phyloP scores from a whole-genome alignment of 2,113 vertebrate species.

The Pachycephala philippinensis region DNA sequence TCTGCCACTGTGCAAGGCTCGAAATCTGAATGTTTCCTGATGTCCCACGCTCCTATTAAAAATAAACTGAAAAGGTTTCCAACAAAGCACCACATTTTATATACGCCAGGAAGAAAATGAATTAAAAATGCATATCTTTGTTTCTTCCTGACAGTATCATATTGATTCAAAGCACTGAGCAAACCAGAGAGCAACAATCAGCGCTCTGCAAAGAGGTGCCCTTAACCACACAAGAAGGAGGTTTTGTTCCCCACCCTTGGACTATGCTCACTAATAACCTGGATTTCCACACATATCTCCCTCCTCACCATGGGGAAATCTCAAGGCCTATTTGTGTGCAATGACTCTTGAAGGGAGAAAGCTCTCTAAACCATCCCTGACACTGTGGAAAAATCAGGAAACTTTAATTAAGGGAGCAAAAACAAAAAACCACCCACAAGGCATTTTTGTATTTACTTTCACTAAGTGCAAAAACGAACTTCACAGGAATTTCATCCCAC shows the following conservation, averaged over 20 bases:
- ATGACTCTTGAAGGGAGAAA: background rate
- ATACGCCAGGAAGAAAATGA: conserved; percentile 38
- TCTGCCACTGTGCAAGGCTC: background rate
- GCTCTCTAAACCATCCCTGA: background rate
- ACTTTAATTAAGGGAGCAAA: conserved; percentile 28
- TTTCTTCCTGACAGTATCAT: conserved; percentile 41
- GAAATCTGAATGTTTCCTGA: conserved; percentile 43
- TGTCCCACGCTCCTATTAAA: conserved; percentile 2
- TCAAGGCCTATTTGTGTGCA: background rate
- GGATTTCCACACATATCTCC: background rate
- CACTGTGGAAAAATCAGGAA: conserved; percentile 27
- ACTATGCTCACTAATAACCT: background rate
- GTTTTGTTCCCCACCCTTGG: background rate
- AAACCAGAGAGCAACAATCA: background rate
- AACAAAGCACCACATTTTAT: conserved; percentile 46
- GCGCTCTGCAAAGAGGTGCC: background rate
- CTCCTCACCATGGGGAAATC: background rate
- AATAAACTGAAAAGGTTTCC: conserved; percentile 5
- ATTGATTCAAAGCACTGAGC: background rate
- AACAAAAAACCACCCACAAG: conserved; percentile 23
- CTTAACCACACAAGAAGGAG: background rate
- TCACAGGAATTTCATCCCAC: conserved; percentile 25
- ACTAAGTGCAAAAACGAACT: background rate
- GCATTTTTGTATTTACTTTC: conserved; percentile 49
- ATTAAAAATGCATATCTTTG: conserved; percentile 51